Base-by-base conservation (phyloP, 2,113 vertebrate species). In the Ochotona princeps region DNA sequence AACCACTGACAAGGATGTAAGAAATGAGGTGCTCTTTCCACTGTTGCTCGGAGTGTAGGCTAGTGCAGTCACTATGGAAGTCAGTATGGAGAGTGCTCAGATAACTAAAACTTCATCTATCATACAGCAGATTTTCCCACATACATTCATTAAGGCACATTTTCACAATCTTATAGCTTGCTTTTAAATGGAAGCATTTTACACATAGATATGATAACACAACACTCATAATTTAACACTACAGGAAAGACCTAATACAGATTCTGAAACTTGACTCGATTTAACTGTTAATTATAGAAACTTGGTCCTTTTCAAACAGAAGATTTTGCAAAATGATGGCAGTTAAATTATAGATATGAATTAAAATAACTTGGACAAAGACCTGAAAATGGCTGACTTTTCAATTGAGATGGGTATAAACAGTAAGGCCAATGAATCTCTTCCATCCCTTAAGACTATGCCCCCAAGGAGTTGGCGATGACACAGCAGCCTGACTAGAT, bases 341-440 rank as follows among this genome's bases (percentile, higher is more conserved):
- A 72, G 57, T 72, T 83, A 67, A 85, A 89, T 57, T 82, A 54
- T 70, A 54, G 47, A 47, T 32, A 67, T 69, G 73, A 79, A 84
- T 38, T 67, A 80, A 76, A 92, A 67, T 51, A 84, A 87, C 9
- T 20, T 51, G 47, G 76, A 83, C 47, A 72, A 91, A 86, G 57
- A 57, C 11, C 73, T 38, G 10, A 87, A 79, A 32, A 17, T 65
- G 54, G 25, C 30, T 73, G 54, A 81, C 66, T 51, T 96, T 73
- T 83, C 85, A 96, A 2, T 76, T 12, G 10, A 65, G 1, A 2
- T 54, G 23, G 44, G 14, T 73, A 92, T 61, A 38, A 61, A 15
- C 32, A 25, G 44, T 23, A 83, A 93, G 17, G n/a, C 26, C 44
- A 90, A 78, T 14, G 5, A 35, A 66, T 61, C 8, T 66, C 51